These are phyloP conservation scores for Arbacia lixula DNA, from an alignment of 53 echinoderm and acorn worm genomes.

Conservation along the genomic window DNA sequence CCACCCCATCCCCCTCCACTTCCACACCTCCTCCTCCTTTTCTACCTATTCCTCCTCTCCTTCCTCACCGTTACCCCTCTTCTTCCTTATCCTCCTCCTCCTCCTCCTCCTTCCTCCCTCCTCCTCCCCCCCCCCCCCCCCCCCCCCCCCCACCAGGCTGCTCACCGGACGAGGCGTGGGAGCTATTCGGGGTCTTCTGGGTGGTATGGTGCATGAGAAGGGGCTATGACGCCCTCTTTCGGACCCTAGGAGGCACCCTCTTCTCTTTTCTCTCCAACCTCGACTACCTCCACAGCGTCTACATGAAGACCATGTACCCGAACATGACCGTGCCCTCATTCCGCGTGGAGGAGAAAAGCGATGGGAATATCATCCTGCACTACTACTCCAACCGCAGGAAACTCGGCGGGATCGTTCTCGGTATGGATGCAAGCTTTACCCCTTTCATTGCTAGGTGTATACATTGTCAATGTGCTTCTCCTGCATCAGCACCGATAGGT, in stretches of 20 bases:
- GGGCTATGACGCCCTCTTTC: constrained; percentile 83
- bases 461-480: too few relatives aligned
- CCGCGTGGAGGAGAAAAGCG: constrained; percentile 75
- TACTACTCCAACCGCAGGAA: constrained; percentile 75
- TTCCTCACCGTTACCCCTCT: too few relatives aligned
- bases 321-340: constrained; percentile 89
- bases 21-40: too few relatives aligned
- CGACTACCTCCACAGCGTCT: constrained; percentile 91
- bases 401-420: constrained; percentile 76
- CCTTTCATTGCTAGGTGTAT: too few relatives aligned
- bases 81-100: too few relatives aligned
- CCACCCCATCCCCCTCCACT: too few relatives aligned
- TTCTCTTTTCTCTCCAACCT: constrained; percentile 74
- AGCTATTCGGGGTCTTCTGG: constrained; percentile 91
- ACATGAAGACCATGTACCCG: constrained; percentile 96
- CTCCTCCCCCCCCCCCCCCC: too few relatives aligned
- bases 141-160: too few relatives aligned
- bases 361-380: constrained; percentile 74
- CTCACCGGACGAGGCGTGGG: constrained; percentile 68
- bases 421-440: constrained; percentile 51
- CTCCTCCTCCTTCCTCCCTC: too few relatives aligned
- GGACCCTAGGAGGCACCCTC: constrained; percentile 78
- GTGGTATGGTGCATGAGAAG: constrained; percentile 86
- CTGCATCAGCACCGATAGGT: too few relatives aligned
- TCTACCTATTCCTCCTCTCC: too few relatives aligned